These are phyloP conservation scores for Brachionus koreanus DNA, from an alignment of 1,140 invertebrate species.

Conservation along the genomic window DNA sequence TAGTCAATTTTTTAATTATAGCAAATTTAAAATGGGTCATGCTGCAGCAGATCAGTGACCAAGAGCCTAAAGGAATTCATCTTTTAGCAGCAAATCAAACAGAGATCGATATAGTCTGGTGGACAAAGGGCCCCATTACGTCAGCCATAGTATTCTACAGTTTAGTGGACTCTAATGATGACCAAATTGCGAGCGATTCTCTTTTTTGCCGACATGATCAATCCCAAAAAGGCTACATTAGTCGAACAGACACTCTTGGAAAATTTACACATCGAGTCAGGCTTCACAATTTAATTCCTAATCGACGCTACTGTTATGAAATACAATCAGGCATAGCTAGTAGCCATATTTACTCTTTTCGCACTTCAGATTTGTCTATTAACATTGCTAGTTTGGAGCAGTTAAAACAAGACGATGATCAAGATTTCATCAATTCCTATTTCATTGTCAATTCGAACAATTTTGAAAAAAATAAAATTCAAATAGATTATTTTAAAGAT, in stretches of 20 bases:
- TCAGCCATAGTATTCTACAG: slow-evolving; percentile 16
- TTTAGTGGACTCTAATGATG: neutral
- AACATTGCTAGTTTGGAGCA: neutral
- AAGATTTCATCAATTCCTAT: neutral
- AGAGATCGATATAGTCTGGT: slow-evolving; percentile 10
- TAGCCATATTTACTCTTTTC: neutral
- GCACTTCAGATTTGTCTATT: neutral
- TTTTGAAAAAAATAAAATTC: neutral
- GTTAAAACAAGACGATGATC: neutral
- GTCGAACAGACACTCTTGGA: neutral
- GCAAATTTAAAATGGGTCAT: neutral
- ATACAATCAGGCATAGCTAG: slow-evolving; percentile 6
- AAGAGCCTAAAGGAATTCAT: slow-evolving; percentile 15
- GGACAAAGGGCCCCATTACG: neutral
- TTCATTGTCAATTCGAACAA: slow-evolving; percentile 16
- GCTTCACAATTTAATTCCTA: neutral
- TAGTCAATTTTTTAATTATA: slow-evolving; percentile 19
- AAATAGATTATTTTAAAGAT: neutral
- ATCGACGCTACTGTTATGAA: slow-evolving; percentile 2
- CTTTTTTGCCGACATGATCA: neutral
- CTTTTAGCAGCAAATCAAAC: neutral
- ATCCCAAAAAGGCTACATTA: neutral
- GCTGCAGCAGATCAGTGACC: neutral
- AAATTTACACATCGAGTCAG: neutral
- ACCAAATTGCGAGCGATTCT: neutral